Percentiles rank a stretch among this genome's conserved stretches.
These are phyloP conservation scores for Drosophila testacea DNA, from an alignment of 2,888 invertebrate genomes.

Conservation along the genomic window DNA sequence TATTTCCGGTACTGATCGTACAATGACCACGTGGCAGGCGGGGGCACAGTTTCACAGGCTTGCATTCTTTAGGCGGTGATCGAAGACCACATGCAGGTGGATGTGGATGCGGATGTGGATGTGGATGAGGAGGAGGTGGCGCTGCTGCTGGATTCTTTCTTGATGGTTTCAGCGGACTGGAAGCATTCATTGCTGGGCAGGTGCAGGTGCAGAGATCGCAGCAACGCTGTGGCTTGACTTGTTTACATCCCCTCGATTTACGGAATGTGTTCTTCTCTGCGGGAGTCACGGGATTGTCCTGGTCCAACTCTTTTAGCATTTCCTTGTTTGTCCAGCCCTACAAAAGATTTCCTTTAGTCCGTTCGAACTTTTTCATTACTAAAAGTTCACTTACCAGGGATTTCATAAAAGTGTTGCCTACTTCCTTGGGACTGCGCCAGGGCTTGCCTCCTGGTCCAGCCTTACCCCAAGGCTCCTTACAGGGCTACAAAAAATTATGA, in stretches of 20 bases:
- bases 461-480: slow-evolving; percentile 83
- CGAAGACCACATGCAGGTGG: slow-evolving; percentile 15
- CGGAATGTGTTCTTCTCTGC: slow-evolving; percentile 82
- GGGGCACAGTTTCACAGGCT: slow-evolving; percentile 74
- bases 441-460: slow-evolving; percentile 88
- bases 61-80: slow-evolving; percentile 53
- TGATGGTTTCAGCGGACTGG: slow-evolving; percentile 63
- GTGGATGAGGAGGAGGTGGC: slow-evolving; percentile 20
- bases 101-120: background rate
- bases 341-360: background rate
- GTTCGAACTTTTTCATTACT: background rate
- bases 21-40: slow-evolving; percentile 61
- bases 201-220: slow-evolving; percentile 83
- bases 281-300: slow-evolving; percentile 83
- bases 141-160: slow-evolving; percentile 30
- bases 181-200: slow-evolving; percentile 73
- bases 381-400: slow-evolving; percentile 88
- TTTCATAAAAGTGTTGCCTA: slow-evolving; percentile 91
- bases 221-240: slow-evolving; percentile 73
- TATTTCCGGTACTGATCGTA: slow-evolving; percentile 44
- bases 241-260: slow-evolving; percentile 75
- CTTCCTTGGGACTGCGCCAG: slow-evolving; percentile 90
- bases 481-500: slow-evolving; percentile 56
- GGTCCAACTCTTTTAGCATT: slow-evolving; percentile 84
- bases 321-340: slow-evolving; percentile 85